A percentile compares a stretch with the other conserved stretches of the same genome.
These are phyloP conservation scores for Standfussiana lucernea DNA, from an alignment of 2,888 invertebrate species.

Conservation along the genomic window DNA sequence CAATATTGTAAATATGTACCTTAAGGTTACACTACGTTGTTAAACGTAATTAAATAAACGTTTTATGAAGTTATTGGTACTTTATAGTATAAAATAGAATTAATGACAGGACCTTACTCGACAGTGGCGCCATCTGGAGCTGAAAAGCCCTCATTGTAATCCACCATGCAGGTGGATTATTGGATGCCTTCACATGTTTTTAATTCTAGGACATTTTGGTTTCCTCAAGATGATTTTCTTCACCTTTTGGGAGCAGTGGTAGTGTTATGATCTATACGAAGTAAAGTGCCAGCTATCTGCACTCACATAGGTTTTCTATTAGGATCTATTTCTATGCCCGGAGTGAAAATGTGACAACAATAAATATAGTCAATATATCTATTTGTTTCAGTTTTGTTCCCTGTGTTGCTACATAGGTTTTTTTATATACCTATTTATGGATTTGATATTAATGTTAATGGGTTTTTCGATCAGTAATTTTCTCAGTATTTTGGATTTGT, in stretches of 20 bases:
- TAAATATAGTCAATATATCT: neutral
- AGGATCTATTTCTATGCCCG: neutral
- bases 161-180: neutral
- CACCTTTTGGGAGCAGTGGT: neutral
- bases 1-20: no score
- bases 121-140: no score
- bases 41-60: no score
- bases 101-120: no score
- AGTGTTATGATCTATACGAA: neutral
- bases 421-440: neutral
- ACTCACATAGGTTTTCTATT: neutral
- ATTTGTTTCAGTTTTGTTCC: neutral
- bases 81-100: no score
- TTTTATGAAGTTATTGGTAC: no score
- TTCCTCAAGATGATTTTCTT: neutral
- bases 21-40: no score
- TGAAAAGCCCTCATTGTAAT: neutral
- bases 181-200: neutral
- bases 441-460: neutral
- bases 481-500: neutral
- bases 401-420: neutral
- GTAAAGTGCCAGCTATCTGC: neutral
- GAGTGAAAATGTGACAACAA: neutral
- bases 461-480: neutral
- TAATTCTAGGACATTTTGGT: neutral